Evolutionary conservation across 2,797 vertebrate species (phyloP), one percentile per base, ranked within the genome.

Genomic region (Rhinoraja longicauda): DNA sequence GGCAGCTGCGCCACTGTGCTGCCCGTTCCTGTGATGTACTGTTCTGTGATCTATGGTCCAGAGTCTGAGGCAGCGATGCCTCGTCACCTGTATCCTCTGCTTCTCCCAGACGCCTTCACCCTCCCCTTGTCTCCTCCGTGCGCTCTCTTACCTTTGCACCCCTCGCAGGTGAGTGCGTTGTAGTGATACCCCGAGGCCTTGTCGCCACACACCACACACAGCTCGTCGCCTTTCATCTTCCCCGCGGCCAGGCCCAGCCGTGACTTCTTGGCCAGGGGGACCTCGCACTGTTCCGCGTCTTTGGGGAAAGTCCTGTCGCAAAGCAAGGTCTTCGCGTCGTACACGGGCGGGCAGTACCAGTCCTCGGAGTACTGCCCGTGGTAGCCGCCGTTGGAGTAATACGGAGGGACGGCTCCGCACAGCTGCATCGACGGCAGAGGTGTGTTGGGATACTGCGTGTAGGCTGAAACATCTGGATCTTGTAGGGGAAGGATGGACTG

Each of bases 101-200:
- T 67, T 67, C 64, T 67, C 39, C 39, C 8, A 64, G 8, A 15
- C 8, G 13, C 1, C 21, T 1, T 6, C 70, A 72, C 19, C 19
- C 19, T 26, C 5, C 4, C 21, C 5, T 26, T 6, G 17, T 53
- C 45, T 53, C 45, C 70, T 6, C 70, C 70, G 4, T 6, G 17
- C 26, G 17, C 70, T 21, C 24, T 72, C 93, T 64, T 96, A 99
- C 99, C 99, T 99, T 99, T 99, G 94, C 99, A 99, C 59, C 99
- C 99, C 95, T 99, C 99, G 95, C 99, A 99, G 93, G 98, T 99
- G 72, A 99, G 97, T 39, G 99, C 98, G 0, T 99, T 99, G 94
- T 99, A 99, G 94, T 99, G 99, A 94, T 99, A 99, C 70, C 99
- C 99, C 13, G 99, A 99, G 1, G 99, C 99, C 95, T 99, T 98